Percentiles rank a stretch among this genome's conserved stretches.
These are phyloP conservation scores for Ivindomyrus marchei DNA, from an alignment of 2,113 vertebrate species.

Conservation along the genomic window DNA sequence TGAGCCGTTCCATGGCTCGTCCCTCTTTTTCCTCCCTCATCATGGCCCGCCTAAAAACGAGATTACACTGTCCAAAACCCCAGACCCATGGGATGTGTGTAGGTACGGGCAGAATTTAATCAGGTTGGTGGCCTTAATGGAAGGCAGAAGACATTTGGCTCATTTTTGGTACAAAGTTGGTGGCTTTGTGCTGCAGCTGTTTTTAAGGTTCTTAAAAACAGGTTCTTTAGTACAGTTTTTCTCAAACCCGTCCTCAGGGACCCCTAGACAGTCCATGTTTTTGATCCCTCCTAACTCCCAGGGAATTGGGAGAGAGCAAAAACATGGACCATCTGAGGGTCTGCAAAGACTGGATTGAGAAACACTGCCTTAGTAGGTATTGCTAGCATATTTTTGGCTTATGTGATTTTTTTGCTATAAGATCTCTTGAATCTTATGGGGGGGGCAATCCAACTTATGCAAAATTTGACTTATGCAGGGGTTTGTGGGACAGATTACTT, in stretches of 20 bases:
- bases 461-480: neutral
- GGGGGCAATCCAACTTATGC: neutral
- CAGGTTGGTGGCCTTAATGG: neutral
- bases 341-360: too few species aligned
- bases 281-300: too few species aligned
- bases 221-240: too few species aligned
- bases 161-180: neutral
- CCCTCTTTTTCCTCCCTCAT: too few species aligned
- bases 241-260: too few species aligned
- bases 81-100: neutral
- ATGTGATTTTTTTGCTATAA: neutral
- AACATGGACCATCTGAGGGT: too few species aligned
- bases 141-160: neutral
- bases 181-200: neutral
- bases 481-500: neutral
- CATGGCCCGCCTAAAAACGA: neutral
- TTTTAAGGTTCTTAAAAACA: neutral
- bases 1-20: too few species aligned
- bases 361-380: neutral
- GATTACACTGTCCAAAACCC: neutral
- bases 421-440: neutral
- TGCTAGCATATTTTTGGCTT: neutral
- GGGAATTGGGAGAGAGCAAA: too few species aligned
- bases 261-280: too few species aligned
- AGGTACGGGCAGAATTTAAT: neutral